Evolutionary conservation across 2,113 vertebrate species (phyloP), one percentile per base, ranked within the genome.

Genomic region (Corynorhinus townsendii): DNA sequence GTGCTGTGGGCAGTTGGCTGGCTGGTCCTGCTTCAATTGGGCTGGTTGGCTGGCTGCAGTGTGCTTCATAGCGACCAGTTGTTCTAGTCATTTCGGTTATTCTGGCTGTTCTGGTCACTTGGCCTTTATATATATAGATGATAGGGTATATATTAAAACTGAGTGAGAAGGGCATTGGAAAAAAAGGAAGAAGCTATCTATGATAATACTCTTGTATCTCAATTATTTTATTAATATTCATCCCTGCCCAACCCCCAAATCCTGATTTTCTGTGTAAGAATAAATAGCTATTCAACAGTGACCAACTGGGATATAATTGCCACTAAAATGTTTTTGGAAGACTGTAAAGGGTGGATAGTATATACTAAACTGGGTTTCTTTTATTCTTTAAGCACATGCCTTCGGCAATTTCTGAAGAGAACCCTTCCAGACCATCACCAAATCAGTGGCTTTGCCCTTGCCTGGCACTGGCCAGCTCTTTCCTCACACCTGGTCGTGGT

Each of bases 221-320:
- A 92, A 95, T 86, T 75, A 69, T 91, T 96, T 87, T 84, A 26
- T 16, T 86, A 49, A 75, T 40, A 64, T 35, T 33, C 49, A 64
- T 22, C 40, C 38, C 3, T 62, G 62, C 19, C 77, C 9, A 47
- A 77, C 40, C 94, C 30, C 1, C 15, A 80, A 80, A 49, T 90
- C 71, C 22, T 93, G 10, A 28, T 95, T 80, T 20, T 93, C 85
- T 16, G 0, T 79, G 12, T 72, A 96, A 88, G 26, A 97, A 87
- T 95, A 96, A 96, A 93, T 97, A 93, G 93, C 84, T 97, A 94
- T 72, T 73, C 76, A 84, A 59, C 40, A 62, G 20, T 35, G 68
- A 90, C 11, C 8, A 94, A 38, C 14, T 85, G 1, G 52, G 93
- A 38, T 43, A 86, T 94, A 93, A 91, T 94, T 93, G 30, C 33